Percentiles rank a stretch among this genome's conserved stretches.
These are phyloP conservation scores for Cydia strobilella DNA, from an alignment of 1,140 invertebrate genomes.

Conservation along the genomic window DNA sequence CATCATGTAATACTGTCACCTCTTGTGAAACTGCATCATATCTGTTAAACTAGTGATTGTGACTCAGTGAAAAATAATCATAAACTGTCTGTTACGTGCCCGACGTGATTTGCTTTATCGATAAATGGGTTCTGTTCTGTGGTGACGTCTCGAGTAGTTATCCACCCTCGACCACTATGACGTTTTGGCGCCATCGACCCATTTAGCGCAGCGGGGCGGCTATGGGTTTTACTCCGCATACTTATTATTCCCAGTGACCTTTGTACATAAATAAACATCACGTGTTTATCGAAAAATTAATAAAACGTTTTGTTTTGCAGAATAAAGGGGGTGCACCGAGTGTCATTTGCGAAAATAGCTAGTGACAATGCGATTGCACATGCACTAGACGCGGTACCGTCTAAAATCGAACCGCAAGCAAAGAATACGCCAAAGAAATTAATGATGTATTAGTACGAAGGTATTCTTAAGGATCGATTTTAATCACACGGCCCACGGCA, in stretches of 20 bases:
- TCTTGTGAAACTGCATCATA: conserved; percentile 76
- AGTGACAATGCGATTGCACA: conserved; percentile 76
- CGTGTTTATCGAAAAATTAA: conserved; percentile 59
- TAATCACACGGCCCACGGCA: conserved; percentile 73
- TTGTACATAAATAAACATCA: conserved; percentile 55
- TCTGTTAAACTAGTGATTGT: conserved; percentile 51
- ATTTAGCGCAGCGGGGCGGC: conserved; percentile 69
- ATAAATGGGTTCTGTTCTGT: conserved; percentile 34
- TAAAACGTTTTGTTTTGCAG: conserved; percentile 63
- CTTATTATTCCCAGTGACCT: conserved; percentile 63
- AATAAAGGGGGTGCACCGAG: conserved; percentile 72
- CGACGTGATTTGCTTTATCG: conserved; percentile 44
- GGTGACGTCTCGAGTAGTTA: conserved; percentile 18
- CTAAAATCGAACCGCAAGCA: conserved; percentile 65
- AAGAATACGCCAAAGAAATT: conserved; percentile 77
- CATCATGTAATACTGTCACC: conserved; percentile 77
- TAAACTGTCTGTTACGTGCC: conserved; percentile 42
- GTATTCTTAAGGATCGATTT: conserved; percentile 71
- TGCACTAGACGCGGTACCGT: conserved; percentile 62
- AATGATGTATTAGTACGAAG: conserved; percentile 73
- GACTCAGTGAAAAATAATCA: conserved; percentile 53
- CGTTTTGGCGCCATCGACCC: conserved; percentile 79
- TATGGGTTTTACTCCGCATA: conserved; percentile 67
- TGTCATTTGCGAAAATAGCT: conserved; percentile 68
- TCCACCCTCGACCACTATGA: conserved; percentile 60